Percentiles rank a stretch among this genome's conserved stretches.
Conservation (phyloP, 2,113 vertebrate species). For the Nyctereutes procyonoides region DNA sequence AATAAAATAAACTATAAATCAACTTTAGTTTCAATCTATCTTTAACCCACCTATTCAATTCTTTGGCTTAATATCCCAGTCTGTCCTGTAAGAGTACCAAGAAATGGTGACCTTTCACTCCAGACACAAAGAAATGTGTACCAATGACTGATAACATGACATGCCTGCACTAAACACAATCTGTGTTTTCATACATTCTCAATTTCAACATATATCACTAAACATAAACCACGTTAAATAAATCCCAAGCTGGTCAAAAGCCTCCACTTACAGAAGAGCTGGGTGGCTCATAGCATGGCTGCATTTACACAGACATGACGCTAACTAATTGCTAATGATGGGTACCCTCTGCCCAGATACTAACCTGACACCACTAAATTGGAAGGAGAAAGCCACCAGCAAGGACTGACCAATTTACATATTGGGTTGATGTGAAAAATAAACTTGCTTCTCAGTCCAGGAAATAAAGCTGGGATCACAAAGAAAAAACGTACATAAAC, state of each 20-base stretch:
- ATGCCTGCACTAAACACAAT: not conserved
- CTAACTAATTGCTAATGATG: not conserved
- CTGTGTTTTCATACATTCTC: not conserved
- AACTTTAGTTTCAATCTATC: not conserved
- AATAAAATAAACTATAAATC: not conserved
- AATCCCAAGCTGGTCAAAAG: not conserved
- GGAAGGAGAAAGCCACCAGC: not conserved
- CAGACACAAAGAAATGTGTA: not conserved
- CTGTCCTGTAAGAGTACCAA: not conserved
- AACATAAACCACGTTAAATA: not conserved
- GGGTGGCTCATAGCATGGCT: not conserved
- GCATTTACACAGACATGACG: not conserved
- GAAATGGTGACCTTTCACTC: constrained; percentile 17
- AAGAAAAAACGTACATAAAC: constrained; percentile 30
- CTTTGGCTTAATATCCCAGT: not conserved
- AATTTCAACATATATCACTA: constrained; percentile 17
- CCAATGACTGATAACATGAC: not conserved
- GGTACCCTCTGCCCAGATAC: not conserved
- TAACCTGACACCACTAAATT: not conserved
- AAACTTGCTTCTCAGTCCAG: not conserved
- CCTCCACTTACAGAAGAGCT: not conserved
- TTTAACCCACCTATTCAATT: not conserved
- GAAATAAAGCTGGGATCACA: not conserved
- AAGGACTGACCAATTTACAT: not conserved
- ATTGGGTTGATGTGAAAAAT: constrained; percentile 7